Percentiles rank a stretch among this genome's conserved stretches.
phyloP scores from a whole-genome alignment of 2,888 invertebrate species.

The Sarcophaga caerulescens region DNA sequence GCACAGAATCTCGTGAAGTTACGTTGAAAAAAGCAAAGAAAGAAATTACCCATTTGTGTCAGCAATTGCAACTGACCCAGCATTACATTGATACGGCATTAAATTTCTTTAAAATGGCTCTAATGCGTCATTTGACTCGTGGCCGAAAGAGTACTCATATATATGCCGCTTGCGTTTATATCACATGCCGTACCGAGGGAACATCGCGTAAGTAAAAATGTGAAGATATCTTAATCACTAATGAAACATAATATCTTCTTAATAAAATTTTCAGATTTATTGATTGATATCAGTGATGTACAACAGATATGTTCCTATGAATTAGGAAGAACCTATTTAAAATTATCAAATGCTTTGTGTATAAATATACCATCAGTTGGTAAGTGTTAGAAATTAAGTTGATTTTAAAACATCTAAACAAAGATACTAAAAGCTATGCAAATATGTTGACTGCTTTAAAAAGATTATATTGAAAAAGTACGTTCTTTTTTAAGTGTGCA shows the following conservation, averaged over 20 bases:
- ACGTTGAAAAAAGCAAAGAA: conserved; percentile 94
- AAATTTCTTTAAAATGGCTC: conserved; percentile 96
- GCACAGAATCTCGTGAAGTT: conserved; percentile 95
- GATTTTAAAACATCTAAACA: too few species aligned
- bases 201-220: conserved; percentile 89
- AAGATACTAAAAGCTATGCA: too few species aligned
- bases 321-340: conserved; percentile 95
- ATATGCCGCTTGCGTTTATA: conserved; percentile 98
- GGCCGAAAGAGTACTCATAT: conserved; percentile 95
- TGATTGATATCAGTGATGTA: conserved; percentile 99
- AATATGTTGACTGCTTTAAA: too few species aligned
- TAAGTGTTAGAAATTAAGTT: conserved; percentile 82
- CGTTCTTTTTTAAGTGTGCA: too few species aligned
- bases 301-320: conserved; percentile 98
- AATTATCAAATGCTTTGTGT: conserved; percentile 92
- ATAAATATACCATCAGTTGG: conserved; percentile 94
- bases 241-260: background rate
- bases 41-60: conserved; percentile 92
- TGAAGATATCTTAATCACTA: conserved; percentile 67
- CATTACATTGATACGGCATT: conserved; percentile 96
- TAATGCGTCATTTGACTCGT: conserved; percentile 91
- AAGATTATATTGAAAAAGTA: too few species aligned
- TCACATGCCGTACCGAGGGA: conserved; percentile 97
- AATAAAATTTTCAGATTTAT: conserved; percentile 85
- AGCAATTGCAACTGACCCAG: conserved; percentile 92